Base-by-base conservation (phyloP, 2,797 vertebrate species). In the Sebastes taczanowskii region DNA sequence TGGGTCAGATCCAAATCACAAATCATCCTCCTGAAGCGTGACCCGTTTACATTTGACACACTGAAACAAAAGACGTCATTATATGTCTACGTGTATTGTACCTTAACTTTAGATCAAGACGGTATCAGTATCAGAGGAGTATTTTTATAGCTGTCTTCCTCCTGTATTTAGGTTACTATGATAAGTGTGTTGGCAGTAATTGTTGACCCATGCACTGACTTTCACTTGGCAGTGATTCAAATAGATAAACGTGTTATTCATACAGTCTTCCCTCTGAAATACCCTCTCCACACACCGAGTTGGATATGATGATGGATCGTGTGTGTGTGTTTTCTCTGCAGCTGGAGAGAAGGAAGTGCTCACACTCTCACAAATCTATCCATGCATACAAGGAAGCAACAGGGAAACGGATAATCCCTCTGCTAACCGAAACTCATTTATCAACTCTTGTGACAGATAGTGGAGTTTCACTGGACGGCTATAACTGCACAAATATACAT, bases 401-500 rank as follows among this genome's bases (percentile, higher is more conserved):
- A n/a, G 38, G 60, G 53, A 67, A 84, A 72, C 29, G 27, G 20
- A 63, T 82, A 64, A 90, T 86, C 72, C 73, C 0, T 70, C 63
- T 82, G 82, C 79, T 60, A 71, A 92, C 90, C 83, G 91, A 95
- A 94, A 95, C 91, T 87, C 63, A 77, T 74, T 86, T 35, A 80
- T 83, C 81, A 75, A 25, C 29, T 58, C 46, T 11, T 38, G 38
- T 23, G 66, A 77, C 65, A 52, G 66, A 84, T 74, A n/a, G 46
- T 52, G 46, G 46, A 0, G 46, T 52, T 52, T 52, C 46, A 52
- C 20, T 52, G 46, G 46, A 52, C 1, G 4, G 20, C 20, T 20
- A 8, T 1, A 4, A 69, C 9, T 67, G 29, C 8, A 20, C 13
- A 59, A 46, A n/a, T 0, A 22, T 29, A 11, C 46, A 16, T 10